A percentile compares a stretch with the other conserved stretches of the same genome.
Conservation (phyloP, 2,113 vertebrate genomes). For the Donacobius atricapilla region DNA sequence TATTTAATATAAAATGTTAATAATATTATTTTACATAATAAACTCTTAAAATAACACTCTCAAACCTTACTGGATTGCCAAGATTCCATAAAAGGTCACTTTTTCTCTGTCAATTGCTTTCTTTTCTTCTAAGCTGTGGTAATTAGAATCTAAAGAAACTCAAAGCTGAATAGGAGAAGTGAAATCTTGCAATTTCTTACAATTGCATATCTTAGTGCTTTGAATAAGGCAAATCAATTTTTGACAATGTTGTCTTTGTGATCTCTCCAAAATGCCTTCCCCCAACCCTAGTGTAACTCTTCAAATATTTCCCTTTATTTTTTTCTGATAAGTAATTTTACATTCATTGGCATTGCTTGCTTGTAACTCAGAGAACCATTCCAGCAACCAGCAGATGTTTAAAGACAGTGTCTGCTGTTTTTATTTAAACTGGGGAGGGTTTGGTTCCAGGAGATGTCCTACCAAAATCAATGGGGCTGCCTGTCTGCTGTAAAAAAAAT, state of each 20-base stretch:
- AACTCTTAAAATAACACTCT: neutral
- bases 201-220: constrained; percentile 8
- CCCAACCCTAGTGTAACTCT: neutral
- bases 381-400: constrained; percentile 48
- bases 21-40: neutral
- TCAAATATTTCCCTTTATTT: neutral
- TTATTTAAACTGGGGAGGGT: neutral
- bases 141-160: constrained; percentile 43
- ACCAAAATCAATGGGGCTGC: neutral
- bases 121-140: neutral
- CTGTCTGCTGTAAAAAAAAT: neutral
- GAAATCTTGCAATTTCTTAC: constrained; percentile 39
- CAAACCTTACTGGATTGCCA: neutral
- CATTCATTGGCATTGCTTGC: constrained; percentile 32
- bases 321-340: constrained; percentile 31
- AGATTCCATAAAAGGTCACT: constrained; percentile 36
- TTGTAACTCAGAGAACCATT: constrained; percentile 45
- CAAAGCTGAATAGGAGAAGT: constrained; percentile 33
- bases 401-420: neutral
- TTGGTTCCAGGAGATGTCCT: constrained; percentile 3
- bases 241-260: constrained; percentile 50
- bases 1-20: neutral
- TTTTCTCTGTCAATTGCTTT: constrained; percentile 1
- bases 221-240: constrained; percentile 57
- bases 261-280: constrained; percentile 26